phyloP scores from a whole-genome alignment of 2,888 invertebrate genomes.

The Lasioglossum oenotherae region DNA sequence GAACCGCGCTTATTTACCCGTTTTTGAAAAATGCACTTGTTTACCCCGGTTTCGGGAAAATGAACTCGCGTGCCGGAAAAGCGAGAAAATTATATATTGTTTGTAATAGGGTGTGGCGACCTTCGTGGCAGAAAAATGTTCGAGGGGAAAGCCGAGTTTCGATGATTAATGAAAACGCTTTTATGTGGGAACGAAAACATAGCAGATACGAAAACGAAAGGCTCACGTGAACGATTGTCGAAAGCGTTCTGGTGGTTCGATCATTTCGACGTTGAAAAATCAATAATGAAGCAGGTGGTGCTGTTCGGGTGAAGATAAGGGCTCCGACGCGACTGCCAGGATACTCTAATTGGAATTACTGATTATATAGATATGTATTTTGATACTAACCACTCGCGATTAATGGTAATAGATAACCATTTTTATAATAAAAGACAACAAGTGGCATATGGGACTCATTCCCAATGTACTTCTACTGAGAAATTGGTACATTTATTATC shows the following conservation, averaged over 20 bases:
- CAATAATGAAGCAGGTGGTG: slow-evolving; percentile 9
- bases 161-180: neutral
- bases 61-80: neutral
- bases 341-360: slow-evolving; percentile 3
- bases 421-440: neutral
- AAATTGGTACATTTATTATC: neutral
- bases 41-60: neutral
- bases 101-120: slow-evolving; percentile 2
- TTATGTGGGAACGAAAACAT: neutral
- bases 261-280: neutral
- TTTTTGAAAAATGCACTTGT: neutral
- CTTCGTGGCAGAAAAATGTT: neutral
- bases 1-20: neutral
- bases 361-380: neutral
- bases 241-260: neutral
- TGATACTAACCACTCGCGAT: neutral
- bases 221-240: neutral
- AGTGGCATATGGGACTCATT: neutral
- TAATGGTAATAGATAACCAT: neutral
- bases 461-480: too few species aligned
- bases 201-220: slow-evolving; percentile 2
- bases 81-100: slow-evolving; percentile 4
- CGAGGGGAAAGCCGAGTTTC: neutral
- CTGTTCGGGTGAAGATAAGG: neutral
- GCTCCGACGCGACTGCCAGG: neutral